These are phyloP conservation scores for Sminthurinus aureus DNA, from an alignment of 2,888 invertebrate species.

Conservation along the genomic window DNA sequence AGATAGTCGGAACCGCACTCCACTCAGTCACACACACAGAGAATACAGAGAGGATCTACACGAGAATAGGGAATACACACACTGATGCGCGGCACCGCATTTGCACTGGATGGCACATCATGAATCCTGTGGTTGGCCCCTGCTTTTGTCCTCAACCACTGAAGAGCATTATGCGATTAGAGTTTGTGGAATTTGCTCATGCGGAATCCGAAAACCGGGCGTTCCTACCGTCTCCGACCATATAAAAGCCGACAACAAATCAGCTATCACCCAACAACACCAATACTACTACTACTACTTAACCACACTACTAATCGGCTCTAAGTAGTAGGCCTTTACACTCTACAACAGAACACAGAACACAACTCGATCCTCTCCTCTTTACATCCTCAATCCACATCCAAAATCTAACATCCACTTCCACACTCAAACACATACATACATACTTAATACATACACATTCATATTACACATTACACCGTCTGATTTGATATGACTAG, in stretches of 20 bases:
- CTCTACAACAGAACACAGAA: too few species aligned
- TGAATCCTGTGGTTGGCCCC: slow-evolving; percentile 24
- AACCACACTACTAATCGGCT: slow-evolving; percentile 41
- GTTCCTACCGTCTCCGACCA: slow-evolving; percentile 51
- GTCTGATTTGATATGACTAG: slow-evolving; percentile 21
- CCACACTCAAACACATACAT: not conserved
- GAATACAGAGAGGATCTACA: not conserved
- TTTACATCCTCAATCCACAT: not conserved
- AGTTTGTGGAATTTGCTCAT: slow-evolving; percentile 59
- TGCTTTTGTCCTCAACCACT: slow-evolving; percentile 36
- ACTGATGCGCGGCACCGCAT: not conserved
- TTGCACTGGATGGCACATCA: slow-evolving; percentile 19
- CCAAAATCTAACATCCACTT: not conserved
- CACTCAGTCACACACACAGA: not conserved
- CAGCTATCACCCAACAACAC: slow-evolving; percentile 49
- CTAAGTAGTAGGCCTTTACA: slow-evolving; percentile 37
- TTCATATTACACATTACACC: slow-evolving; percentile 37
- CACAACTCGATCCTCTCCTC: not conserved
- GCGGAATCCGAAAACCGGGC: slow-evolving; percentile 58
- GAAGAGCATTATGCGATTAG: slow-evolving; percentile 58
- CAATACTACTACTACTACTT: slow-evolving; percentile 1
- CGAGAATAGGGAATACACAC: not conserved
- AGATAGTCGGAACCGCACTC: not conserved
- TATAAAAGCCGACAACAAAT: slow-evolving; percentile 59
- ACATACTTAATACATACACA: not conserved